Evolutionary conservation across 2,797 vertebrate species (phyloP).

Genomic region (Avahi laniger): DNA sequence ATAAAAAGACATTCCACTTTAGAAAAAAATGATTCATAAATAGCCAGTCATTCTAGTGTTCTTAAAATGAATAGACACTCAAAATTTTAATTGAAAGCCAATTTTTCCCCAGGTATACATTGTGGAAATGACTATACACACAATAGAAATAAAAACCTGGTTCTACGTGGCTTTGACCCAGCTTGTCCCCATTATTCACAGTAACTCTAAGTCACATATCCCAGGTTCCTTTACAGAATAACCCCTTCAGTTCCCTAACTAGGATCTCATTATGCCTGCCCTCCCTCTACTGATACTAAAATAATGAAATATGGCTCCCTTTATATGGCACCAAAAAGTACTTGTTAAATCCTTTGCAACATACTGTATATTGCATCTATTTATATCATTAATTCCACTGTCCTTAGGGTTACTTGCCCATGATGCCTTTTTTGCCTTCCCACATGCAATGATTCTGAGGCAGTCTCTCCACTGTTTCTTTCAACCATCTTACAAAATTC

Average conservation of each 20-base stretch:
- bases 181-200: background rate
- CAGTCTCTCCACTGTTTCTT: slow-evolving; percentile 6
- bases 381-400: background rate
- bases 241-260: background rate
- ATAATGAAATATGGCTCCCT: background rate
- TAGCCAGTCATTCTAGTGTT: background rate
- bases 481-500: background rate
- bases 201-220: background rate
- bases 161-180: background rate
- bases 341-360: slow-evolving; percentile 1
- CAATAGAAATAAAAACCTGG: background rate
- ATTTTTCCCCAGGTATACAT: background rate
- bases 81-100: background rate
- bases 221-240: background rate
- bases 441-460: background rate
- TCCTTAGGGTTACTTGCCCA: background rate
- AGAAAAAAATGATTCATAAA: slow-evolving; percentile 23
- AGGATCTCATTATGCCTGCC: background rate
- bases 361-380: background rate
- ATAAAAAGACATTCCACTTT: slow-evolving; percentile 20
- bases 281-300: background rate
- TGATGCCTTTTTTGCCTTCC: background rate
- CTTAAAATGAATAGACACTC: background rate
- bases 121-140: background rate
- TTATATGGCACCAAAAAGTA: background rate